Conservation (phyloP, 2,113 vertebrate genomes). For the Nansenia antarctica region DNA sequence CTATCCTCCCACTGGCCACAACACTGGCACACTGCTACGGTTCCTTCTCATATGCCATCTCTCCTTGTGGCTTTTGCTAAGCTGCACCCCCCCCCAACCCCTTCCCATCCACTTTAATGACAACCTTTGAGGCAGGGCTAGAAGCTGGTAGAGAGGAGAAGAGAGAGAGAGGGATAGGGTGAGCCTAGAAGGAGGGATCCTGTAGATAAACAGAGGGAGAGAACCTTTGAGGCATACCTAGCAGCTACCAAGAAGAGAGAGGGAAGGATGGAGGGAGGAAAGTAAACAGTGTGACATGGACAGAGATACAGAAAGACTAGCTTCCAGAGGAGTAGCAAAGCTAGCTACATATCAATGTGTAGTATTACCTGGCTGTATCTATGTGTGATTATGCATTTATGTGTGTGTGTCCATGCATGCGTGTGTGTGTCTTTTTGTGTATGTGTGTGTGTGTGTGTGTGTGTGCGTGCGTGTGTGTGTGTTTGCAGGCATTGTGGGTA, state of each 20-base stretch:
- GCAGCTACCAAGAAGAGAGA: not conserved
- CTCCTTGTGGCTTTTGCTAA: slow-evolving; percentile 30
- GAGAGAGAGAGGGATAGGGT: slow-evolving; percentile 26
- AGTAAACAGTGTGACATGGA: not conserved
- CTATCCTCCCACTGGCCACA: not conserved
- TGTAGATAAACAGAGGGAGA: not conserved
- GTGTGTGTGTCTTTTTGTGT: not conserved
- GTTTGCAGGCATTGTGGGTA: not conserved
- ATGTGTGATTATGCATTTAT: not conserved
- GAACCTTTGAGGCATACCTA: not conserved
- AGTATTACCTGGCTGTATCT: not conserved
- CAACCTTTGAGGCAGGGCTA: not conserved
- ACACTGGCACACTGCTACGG: not conserved
- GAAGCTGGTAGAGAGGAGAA: slow-evolving; percentile 8
- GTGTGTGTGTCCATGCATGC: not conserved
- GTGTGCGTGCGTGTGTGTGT: not conserved
- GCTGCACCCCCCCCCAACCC: too few species aligned
- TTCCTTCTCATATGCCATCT: not conserved
- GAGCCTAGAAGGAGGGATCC: too few species aligned
- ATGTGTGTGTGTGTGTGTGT: not conserved
- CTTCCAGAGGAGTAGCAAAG: too few species aligned
- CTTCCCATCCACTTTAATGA: slow-evolving; percentile 6
- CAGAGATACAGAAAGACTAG: too few species aligned
- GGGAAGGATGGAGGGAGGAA: not conserved
- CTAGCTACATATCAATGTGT: not conserved